phyloP scores from a whole-genome alignment of 1,140 invertebrate genomes.

The Penaeus japonicus region DNA sequence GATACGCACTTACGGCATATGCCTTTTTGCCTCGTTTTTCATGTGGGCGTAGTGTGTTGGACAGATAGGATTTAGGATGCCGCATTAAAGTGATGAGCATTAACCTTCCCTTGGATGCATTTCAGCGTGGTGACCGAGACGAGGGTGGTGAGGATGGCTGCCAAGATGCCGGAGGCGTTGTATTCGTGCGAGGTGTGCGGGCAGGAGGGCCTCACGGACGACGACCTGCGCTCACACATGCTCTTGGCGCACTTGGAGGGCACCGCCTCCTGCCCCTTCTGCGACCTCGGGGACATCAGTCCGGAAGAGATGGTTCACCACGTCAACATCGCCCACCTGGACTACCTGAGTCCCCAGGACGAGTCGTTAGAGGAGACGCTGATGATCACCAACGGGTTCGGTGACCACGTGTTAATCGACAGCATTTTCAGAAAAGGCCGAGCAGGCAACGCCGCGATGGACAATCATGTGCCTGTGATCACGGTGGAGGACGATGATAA shows the following conservation, averaged over 20 bases:
- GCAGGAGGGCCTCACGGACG: constrained; percentile 78
- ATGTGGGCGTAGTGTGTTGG: too few relatives aligned
- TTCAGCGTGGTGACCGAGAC: neutral
- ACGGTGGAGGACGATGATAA: constrained; percentile 46
- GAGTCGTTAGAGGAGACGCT: constrained; percentile 66
- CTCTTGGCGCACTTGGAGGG: constrained; percentile 79
- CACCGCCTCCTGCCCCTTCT: constrained; percentile 80
- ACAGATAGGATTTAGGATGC: too few relatives aligned
- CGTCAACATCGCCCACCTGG: constrained; percentile 81
- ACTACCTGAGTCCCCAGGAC: constrained; percentile 77
- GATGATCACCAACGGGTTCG: constrained; percentile 66
- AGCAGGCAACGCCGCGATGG: constrained; percentile 19
- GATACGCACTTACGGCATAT: too few relatives aligned
- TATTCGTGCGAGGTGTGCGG: constrained; percentile 85
- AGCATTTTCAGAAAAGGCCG: neutral
- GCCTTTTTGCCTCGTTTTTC: too few relatives aligned
- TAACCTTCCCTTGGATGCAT: constrained; percentile 44
- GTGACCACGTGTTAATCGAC: constrained; percentile 66
- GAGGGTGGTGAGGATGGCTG: constrained; percentile 61
- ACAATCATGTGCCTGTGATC: constrained; percentile 47
- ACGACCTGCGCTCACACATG: constrained; percentile 81
- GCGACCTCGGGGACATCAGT: constrained; percentile 76
- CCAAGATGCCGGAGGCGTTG: constrained; percentile 61
- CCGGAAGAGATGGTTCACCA: constrained; percentile 79
- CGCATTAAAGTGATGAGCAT: too few relatives aligned